Percentiles rank a stretch among this genome's conserved stretches.
Evolutionary conservation across 2,797 vertebrate species (phyloP).

Genomic region (Dicrostonyx torquatus): DNA sequence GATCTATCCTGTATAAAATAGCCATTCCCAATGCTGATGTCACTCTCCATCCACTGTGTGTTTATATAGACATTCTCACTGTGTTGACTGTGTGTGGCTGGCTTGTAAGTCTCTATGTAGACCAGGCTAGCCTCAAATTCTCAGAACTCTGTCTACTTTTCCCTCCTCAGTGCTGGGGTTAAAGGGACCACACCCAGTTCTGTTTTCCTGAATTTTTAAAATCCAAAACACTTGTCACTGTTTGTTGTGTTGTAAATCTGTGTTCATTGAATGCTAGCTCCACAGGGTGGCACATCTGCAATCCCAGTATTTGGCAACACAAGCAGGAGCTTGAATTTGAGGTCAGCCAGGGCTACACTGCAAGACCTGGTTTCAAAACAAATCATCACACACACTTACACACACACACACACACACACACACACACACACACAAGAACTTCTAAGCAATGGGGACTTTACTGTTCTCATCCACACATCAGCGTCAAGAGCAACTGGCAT

Average conservation of each 20-base stretch:
- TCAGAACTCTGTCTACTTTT: neutral
- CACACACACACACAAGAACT: neutral
- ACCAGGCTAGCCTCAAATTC: neutral
- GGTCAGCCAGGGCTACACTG: neutral
- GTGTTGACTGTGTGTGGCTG: neutral
- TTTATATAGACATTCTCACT: neutral
- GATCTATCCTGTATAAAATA: neutral
- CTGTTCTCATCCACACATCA: neutral
- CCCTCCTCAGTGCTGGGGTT: neutral
- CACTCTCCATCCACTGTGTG: neutral
- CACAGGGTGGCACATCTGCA: neutral
- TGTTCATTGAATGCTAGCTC: constrained; percentile 16
- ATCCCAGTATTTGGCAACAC: neutral
- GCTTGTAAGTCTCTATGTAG: neutral
- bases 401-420: neutral
- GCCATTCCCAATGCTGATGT: neutral
- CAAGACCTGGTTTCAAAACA: neutral
- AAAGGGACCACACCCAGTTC: neutral
- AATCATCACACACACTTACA: neutral
- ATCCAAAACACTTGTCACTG: neutral
- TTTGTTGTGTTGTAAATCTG: neutral
- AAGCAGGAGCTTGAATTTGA: neutral
- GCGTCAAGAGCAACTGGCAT: neutral
- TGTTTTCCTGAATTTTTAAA: neutral
- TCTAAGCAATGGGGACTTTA: neutral